Percentiles rank a stretch among this genome's conserved stretches.
phyloP scores from a whole-genome alignment of 2,113 vertebrate genomes.

The Ivindomyrus marchei region DNA sequence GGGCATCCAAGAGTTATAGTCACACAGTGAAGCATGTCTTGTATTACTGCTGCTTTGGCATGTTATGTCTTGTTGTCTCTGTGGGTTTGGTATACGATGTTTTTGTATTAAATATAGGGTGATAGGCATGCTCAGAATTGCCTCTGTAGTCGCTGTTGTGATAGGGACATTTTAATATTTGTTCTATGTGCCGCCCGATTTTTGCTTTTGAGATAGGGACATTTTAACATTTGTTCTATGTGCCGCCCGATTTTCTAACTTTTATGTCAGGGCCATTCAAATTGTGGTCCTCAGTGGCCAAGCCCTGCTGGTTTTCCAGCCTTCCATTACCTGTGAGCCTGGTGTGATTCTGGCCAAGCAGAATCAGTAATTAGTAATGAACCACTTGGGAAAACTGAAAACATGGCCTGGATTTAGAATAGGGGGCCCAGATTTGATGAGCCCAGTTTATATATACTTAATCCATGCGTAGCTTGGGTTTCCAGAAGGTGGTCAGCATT shows the following conservation, averaged over 20 bases:
- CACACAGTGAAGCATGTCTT: neutral
- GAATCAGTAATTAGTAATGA: neutral
- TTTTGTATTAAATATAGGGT: neutral
- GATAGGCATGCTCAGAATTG: neutral
- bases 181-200: too few species aligned
- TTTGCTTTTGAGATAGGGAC: too few species aligned
- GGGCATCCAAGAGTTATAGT: neutral
- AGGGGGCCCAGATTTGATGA: neutral
- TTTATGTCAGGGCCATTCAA: neutral
- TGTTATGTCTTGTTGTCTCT: neutral
- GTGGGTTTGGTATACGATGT: neutral
- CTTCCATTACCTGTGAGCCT: neutral
- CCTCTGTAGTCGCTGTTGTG: neutral
- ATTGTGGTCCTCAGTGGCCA: neutral
- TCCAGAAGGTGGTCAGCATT: conserved; percentile 69
- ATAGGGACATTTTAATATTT: neutral
- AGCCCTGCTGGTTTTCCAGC: neutral
- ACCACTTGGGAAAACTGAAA: neutral
- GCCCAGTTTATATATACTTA: neutral
- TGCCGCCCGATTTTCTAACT: neutral
- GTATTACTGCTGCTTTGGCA: neutral
- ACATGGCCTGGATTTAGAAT: neutral
- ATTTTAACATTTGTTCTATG: too few species aligned
- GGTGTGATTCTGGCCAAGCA: neutral
- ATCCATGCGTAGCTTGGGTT: conserved; percentile 66